A percentile compares a stretch with the other conserved stretches of the same genome.
Evolutionary conservation across 2,113 vertebrate species (phyloP).

Genomic region (Carassius auratus): DNA sequence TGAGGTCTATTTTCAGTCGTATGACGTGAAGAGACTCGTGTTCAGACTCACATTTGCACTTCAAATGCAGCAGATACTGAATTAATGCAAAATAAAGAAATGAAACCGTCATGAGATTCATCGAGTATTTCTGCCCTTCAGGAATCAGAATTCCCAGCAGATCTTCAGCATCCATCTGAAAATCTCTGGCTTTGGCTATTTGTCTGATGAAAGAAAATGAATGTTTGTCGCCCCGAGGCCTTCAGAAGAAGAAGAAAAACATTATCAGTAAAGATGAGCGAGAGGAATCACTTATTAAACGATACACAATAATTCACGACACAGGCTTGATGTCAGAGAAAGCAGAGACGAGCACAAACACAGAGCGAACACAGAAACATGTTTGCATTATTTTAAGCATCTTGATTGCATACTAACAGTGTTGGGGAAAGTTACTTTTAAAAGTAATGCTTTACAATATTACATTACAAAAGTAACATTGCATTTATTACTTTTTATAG

Average conservation of each 20-base stretch:
- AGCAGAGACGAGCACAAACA: background rate
- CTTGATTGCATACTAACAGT: background rate
- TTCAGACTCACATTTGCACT: constrained; percentile 24
- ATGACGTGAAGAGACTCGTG: background rate
- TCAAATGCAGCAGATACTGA: constrained; percentile 54
- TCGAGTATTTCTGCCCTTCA: constrained; percentile 18
- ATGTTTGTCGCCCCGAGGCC: constrained; percentile 58
- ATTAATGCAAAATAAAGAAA: constrained; percentile 47
- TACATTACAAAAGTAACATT: too few relatives aligned
- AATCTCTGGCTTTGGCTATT: constrained; percentile 52
- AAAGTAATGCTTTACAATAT: too few relatives aligned
- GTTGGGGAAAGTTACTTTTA: background rate
- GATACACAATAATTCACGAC: background rate
- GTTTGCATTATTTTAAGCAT: background rate
- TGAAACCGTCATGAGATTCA: constrained; percentile 13
- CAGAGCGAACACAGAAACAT: background rate
- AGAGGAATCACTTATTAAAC: background rate
- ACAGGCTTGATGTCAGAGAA: background rate
- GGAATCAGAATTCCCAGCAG: constrained; percentile 2
- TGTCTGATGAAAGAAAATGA: constrained; percentile 65
- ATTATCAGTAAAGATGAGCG: constrained; percentile 57
- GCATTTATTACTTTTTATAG: too few relatives aligned
- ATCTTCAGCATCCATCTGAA: background rate
- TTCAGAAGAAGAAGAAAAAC: constrained; percentile 53
- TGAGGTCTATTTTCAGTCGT: background rate